Evolutionary conservation across 2,113 vertebrate genomes (phyloP), one percentile per base, ranked within the genome.

Genomic region (Dicerorhinus sumatrensis): DNA sequence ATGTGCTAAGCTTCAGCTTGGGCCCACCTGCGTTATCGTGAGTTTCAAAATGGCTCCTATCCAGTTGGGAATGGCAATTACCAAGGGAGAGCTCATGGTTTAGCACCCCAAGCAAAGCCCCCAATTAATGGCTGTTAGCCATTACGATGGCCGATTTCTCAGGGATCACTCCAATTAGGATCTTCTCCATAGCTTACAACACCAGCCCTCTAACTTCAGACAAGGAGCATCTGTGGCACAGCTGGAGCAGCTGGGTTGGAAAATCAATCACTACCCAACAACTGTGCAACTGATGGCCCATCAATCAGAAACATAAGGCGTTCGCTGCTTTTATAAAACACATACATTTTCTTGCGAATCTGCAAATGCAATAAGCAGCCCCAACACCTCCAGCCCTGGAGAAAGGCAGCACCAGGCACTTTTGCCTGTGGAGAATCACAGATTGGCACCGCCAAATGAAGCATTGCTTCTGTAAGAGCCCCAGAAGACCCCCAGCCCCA

Each of bases 181-280:
- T 97, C 97, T 91, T 98, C 98, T 98, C 98, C 87, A 88, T 36
- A 90, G 94, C 95, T 98, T 96, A 97, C 94, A 97, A 18, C 96
- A 97, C 97, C 91, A 96, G 97, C 97, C 97, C 96, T 92, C 97
- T 97, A 96, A 98, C 97, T 98, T 86, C 97, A 98, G 98, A 98
- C 97, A 92, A 96, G 98, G 80, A 96, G 97, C 99, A 99, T 99
- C 98, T 99, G 99, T 79, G 97, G 97, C 98, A 98, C 99, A 99
- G 99, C 99, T 99, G 99, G 98, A 99, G 97, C 98, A 99, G 99
- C 98, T 98, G 98, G 98, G 97, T 98, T 98, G 98, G 98, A 98
- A 99, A 99, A 99, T 99, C 99, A 99, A 98, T 99, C 99, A 99
- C 98, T 98, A 98, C 98, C 97, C 98, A 98, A 98, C 98, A 99